phyloP scores from a whole-genome alignment of 2,888 invertebrate species.

The Pecten maximus region DNA sequence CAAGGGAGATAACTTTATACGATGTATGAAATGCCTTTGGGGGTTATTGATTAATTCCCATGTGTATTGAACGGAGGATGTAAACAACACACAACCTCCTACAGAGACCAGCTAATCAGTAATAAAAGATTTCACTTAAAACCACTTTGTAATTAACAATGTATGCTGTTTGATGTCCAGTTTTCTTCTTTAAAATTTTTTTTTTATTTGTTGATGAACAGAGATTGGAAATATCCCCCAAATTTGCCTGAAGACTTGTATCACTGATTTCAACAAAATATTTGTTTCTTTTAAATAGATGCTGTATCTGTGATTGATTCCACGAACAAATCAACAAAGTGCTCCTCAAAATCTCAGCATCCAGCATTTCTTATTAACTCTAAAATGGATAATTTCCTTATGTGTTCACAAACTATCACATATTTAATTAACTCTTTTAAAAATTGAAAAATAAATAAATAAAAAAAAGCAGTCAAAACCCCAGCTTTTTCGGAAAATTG shows the following conservation, averaged over 20 bases:
- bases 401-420: not conserved
- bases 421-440: not conserved
- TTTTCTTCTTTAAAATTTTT: not conserved
- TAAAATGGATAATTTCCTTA: not conserved
- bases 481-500: too few species aligned
- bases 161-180: constrained; percentile 3
- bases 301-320: not conserved
- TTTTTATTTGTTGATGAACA: not conserved
- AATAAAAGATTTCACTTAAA: not conserved
- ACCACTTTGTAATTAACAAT: constrained; percentile 15
- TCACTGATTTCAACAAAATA: not conserved
- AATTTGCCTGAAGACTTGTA: not conserved
- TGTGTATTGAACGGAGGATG: not conserved
- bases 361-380: not conserved
- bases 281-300: not conserved
- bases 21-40: not conserved
- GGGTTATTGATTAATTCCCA: not conserved
- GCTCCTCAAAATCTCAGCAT: not conserved
- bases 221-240: not conserved
- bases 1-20: not conserved
- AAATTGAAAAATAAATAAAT: too few species aligned
- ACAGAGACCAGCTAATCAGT: not conserved
- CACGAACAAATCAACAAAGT: not conserved
- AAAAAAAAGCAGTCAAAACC: too few species aligned
- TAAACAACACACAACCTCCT: not conserved